Conservation (phyloP, 2,797 vertebrate genomes). For the Protonibea diacanthus region DNA sequence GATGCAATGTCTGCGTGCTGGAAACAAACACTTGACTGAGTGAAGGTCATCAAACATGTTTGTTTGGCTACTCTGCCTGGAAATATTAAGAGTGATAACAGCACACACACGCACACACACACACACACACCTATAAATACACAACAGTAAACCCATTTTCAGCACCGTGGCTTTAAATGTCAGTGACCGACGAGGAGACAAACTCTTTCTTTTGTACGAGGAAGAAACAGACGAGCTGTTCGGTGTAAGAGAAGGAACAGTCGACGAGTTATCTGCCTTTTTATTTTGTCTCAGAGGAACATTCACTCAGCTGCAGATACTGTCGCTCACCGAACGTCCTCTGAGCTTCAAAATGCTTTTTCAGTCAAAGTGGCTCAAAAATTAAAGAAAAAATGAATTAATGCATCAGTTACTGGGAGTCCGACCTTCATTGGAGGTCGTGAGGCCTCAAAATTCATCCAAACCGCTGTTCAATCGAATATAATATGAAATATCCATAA, state of each 20-base stretch:
- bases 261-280: neutral
- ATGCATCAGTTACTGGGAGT: too few relatives aligned
- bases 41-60: constrained; percentile 13
- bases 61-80: neutral
- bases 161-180: constrained; percentile 24
- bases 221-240: too few relatives aligned
- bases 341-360: neutral
- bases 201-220: neutral
- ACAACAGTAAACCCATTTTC: constrained; percentile 11
- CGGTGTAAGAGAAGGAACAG: too few relatives aligned
- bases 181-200: neutral
- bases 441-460: too few relatives aligned
- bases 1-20: neutral
- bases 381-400: neutral
- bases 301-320: too few relatives aligned
- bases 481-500: too few relatives aligned
- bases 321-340: neutral
- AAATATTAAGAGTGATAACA: constrained; percentile 11
- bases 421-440: too few relatives aligned
- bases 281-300: neutral
- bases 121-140: constrained; percentile 50
- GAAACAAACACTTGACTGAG: neutral
- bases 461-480: too few relatives aligned
- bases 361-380: neutral
- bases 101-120: constrained; percentile 7